phyloP scores from a whole-genome alignment of 2,113 vertebrate genomes.

The Gobiocypris rarus region DNA sequence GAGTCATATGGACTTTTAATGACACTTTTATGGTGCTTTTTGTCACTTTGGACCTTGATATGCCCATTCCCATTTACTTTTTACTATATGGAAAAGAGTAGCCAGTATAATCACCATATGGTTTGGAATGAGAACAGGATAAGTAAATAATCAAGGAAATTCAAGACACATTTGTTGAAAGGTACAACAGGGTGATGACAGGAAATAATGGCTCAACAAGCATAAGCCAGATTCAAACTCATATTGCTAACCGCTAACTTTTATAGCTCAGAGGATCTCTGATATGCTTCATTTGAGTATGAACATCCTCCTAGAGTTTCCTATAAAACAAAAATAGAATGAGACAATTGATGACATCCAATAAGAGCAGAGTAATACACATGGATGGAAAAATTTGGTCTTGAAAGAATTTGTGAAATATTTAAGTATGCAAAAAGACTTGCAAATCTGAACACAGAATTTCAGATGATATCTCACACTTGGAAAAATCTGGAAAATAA shows the following conservation, averaged over 20 bases:
- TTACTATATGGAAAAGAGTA: background rate
- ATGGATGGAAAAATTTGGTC: background rate
- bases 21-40: background rate
- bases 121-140: background rate
- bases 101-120: background rate
- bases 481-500: background rate
- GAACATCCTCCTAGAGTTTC: background rate
- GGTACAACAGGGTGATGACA: background rate
- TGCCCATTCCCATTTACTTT: background rate
- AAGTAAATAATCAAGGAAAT: background rate
- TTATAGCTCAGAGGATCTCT: background rate
- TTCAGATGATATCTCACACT: background rate
- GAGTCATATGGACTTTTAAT: background rate
- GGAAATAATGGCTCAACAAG: background rate
- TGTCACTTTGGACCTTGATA: background rate
- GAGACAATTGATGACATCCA: background rate
- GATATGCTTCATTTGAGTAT: background rate
- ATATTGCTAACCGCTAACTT: background rate
- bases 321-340: background rate
- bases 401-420: background rate
- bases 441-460: background rate
- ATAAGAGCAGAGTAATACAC: background rate
- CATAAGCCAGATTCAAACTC: background rate
- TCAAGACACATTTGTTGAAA: background rate
- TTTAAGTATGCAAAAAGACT: background rate